Evolutionary conservation across 2,888 invertebrate species (phyloP).

Genomic region (Megaustenia siamemsis): DNA sequence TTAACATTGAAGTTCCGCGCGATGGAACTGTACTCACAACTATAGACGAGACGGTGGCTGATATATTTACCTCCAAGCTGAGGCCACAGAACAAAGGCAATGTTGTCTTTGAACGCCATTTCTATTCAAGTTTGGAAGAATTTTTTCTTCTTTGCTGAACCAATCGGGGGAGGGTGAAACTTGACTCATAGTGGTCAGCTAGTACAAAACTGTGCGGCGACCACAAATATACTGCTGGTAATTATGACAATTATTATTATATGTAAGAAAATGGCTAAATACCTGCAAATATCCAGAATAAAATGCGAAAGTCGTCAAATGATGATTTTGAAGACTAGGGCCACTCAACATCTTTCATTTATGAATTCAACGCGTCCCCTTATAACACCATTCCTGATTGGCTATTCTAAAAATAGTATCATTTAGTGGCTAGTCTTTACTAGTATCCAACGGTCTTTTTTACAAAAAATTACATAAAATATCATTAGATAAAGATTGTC

Average conservation of each 20-base stretch:
- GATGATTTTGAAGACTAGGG: slow-evolving; percentile 78
- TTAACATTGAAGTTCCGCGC: background rate
- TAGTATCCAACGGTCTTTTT: background rate
- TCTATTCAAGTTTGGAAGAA: slow-evolving; percentile 73
- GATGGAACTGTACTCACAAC: background rate
- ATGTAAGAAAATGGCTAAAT: slow-evolving; percentile 50
- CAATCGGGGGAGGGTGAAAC: slow-evolving; percentile 64
- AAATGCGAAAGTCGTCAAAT: slow-evolving; percentile 63
- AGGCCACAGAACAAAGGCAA: slow-evolving; percentile 60
- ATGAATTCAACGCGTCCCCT: slow-evolving; percentile 49
- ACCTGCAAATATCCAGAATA: slow-evolving; percentile 29
- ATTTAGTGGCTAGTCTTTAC: background rate
- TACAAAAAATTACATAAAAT: background rate
- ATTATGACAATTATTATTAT: background rate
- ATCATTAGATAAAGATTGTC: no score
- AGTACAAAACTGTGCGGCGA: background rate
- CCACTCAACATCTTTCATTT: slow-evolving; percentile 78
- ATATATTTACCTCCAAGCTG: background rate
- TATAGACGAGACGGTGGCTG: background rate
- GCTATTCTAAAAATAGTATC: slow-evolving; percentile 53
- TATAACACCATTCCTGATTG: slow-evolving; percentile 60
- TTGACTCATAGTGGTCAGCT: slow-evolving; percentile 42
- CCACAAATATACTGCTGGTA: background rate
- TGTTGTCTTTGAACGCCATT: slow-evolving; percentile 77
- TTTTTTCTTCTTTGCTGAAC: slow-evolving; percentile 71